Conservation (phyloP, 1,140 invertebrate species). For the Carcinoscorpius rotundicauda region DNA sequence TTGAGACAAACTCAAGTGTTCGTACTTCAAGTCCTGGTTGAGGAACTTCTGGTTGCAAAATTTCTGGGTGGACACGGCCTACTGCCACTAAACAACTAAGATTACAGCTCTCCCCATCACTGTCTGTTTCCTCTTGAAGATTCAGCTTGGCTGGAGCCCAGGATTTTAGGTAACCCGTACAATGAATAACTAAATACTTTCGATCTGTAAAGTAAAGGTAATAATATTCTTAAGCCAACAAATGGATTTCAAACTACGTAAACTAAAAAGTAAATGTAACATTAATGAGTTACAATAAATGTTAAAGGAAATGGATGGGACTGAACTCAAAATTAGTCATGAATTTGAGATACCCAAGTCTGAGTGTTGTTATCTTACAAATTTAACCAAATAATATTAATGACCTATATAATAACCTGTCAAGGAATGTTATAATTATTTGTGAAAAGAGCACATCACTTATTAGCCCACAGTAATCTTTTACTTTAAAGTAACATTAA, state of each 20-base stretch:
- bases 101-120: slow-evolving; percentile 58
- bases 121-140: slow-evolving; percentile 39
- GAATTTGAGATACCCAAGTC: no score
- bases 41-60: slow-evolving; percentile 44
- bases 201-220: slow-evolving; percentile 41
- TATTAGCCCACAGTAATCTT: no score
- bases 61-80: slow-evolving; percentile 16
- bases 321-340: no score
- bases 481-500: no score
- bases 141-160: slow-evolving; percentile 67
- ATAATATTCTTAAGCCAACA: neutral
- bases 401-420: no score
- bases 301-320: no score
- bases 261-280: slow-evolving; percentile 10
- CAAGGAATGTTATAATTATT: no score
- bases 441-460: no score
- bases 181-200: slow-evolving; percentile 69
- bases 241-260: neutral
- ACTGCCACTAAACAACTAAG: slow-evolving; percentile 50
- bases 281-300: slow-evolving; percentile 28
- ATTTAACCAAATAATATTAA: no score
- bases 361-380: no score
- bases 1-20: slow-evolving; percentile 51
- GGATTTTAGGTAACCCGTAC: slow-evolving; percentile 82
- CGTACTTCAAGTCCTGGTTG: slow-evolving; percentile 42